Conservation (phyloP, 2,888 invertebrate genomes). For the Embidobia sp. region DNA sequence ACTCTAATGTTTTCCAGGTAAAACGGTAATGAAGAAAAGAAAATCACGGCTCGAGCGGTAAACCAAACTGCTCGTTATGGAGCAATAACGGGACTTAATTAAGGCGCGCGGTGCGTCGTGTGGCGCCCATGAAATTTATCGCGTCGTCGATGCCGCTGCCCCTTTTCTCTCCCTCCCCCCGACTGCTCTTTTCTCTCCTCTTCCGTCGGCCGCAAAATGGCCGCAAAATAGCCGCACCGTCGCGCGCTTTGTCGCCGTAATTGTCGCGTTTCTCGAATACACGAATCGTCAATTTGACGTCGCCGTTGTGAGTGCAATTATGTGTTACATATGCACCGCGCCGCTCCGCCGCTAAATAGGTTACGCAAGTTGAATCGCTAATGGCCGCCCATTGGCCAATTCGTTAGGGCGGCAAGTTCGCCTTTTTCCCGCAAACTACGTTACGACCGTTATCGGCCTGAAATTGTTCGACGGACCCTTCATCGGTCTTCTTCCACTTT, state of each 20-base stretch:
- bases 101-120: constrained; percentile 59
- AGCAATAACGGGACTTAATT: constrained; percentile 66
- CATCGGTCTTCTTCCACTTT: no score
- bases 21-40: constrained; percentile 56
- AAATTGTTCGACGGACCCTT: no score
- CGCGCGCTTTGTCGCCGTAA: constrained; percentile 16
- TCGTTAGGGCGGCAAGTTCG: constrained; percentile 3
- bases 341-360: constrained; percentile 74
- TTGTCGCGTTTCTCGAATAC: constrained; percentile 33
- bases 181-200: neutral
- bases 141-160: constrained; percentile 29
- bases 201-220: constrained; percentile 21
- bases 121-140: constrained; percentile 63
- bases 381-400: constrained; percentile 63
- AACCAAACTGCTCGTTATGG: constrained; percentile 60
- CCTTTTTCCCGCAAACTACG: constrained; percentile 6
- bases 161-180: neutral
- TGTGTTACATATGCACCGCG: constrained; percentile 71
- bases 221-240: neutral
- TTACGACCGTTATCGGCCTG: no score
- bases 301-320: constrained; percentile 67
- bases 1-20: constrained; percentile 56
- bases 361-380: constrained; percentile 77
- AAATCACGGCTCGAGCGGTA: constrained; percentile 59
- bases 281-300: constrained; percentile 45